Percentiles rank a stretch among this genome's conserved stretches.
Conservation (phyloP, 2,888 invertebrate species). For the Heterodera filipjevi region DNA sequence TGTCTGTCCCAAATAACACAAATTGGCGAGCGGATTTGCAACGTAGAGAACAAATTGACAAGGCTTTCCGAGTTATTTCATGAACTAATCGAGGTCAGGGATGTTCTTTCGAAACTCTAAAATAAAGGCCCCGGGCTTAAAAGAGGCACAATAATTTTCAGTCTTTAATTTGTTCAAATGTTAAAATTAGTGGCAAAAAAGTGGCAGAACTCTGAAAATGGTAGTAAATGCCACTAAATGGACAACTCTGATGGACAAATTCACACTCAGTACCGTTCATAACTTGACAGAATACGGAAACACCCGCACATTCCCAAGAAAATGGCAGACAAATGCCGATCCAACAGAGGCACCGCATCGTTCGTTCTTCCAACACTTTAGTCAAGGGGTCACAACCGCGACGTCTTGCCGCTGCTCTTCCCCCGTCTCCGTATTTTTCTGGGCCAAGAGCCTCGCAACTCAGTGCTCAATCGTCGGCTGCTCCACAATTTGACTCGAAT, state of each 20-base stretch:
- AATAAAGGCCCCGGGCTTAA: too few species aligned
- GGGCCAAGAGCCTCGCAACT: neutral
- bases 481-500: too few species aligned
- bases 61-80: conserved; percentile 23
- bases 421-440: neutral
- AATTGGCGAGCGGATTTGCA: conserved; percentile 35
- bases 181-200: too few species aligned
- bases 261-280: too few species aligned
- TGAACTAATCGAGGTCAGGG: conserved; percentile 22
- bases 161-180: too few species aligned
- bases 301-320: neutral
- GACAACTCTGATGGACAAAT: too few species aligned
- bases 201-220: too few species aligned
- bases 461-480: too few species aligned
- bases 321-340: neutral
- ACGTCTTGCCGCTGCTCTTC: neutral
- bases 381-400: neutral
- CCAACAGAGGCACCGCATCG: neutral
- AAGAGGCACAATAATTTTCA: too few species aligned
- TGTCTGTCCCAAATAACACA: conserved; percentile 35
- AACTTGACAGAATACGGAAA: neutral
- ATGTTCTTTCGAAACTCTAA: conserved; percentile 7
- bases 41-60: conserved; percentile 32
- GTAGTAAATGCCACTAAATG: too few species aligned
- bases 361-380: too few species aligned